phyloP scores from a whole-genome alignment of 2,113 vertebrate genomes.

The Salvator merianae region DNA sequence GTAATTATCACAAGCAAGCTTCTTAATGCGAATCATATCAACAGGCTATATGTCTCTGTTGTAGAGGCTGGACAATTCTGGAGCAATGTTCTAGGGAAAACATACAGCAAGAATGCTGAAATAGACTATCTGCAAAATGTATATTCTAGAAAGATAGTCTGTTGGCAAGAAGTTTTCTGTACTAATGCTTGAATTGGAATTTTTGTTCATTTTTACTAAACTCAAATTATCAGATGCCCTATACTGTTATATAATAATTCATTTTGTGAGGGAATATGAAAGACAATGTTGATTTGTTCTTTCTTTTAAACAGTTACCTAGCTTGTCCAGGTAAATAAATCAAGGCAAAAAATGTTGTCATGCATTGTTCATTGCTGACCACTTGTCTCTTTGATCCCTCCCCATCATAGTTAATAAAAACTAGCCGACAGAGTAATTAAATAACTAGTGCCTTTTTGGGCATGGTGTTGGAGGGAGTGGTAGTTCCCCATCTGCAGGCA shows the following conservation, averaged over 20 bases:
- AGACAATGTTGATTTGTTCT: conserved; percentile 1
- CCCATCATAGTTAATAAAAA: too few species aligned
- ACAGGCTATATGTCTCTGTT: background rate
- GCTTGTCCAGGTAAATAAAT: background rate
- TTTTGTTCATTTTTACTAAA: background rate
- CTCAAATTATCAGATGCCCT: background rate
- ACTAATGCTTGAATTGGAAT: background rate
- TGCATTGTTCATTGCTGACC: too few species aligned
- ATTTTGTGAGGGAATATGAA: background rate
- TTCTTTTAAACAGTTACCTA: background rate
- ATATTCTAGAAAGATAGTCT: background rate
- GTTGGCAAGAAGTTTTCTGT: background rate
- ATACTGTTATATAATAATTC: background rate
- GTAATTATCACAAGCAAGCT: background rate
- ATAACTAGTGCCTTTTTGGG: too few species aligned
- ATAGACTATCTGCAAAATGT: background rate
- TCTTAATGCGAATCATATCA: background rate
- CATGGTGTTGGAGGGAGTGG: too few species aligned
- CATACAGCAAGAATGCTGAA: background rate
- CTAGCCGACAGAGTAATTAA: too few species aligned
- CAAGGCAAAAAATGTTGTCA: too few species aligned
- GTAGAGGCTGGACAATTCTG: background rate
- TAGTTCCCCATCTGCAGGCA: too few species aligned
- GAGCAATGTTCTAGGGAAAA: background rate
- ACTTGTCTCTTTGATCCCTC: too few species aligned